Conservation (phyloP, 2,888 invertebrate genomes). For the Aleiodes alternator region DNA sequence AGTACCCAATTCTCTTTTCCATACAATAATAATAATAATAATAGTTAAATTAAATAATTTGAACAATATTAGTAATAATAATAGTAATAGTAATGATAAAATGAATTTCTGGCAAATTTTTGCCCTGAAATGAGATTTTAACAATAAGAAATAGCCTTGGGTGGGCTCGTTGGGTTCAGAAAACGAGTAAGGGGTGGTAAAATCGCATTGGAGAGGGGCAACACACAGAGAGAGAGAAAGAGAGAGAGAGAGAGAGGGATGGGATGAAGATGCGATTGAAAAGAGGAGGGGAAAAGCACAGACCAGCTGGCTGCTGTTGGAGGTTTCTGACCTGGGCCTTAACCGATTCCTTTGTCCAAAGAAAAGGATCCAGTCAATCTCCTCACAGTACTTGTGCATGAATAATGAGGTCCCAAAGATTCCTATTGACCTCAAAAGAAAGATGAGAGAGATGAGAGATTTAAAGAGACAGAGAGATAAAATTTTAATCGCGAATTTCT, state of each 20-base stretch:
- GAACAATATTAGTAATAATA: neutral
- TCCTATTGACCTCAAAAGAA: too few relatives aligned
- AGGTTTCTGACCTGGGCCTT: constrained; percentile 65
- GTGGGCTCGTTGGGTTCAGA: neutral
- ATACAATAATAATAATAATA: neutral
- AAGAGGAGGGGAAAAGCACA: neutral
- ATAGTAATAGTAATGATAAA: neutral
- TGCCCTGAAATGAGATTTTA: neutral
- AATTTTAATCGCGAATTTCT: too few relatives aligned
- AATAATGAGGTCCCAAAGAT: constrained; percentile 39
- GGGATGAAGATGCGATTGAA: neutral
- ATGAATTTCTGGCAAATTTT: neutral
- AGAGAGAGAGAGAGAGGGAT: neutral
- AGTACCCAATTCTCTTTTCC: constrained; percentile 1
- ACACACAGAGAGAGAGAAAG: neutral
- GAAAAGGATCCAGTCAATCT: constrained; percentile 51
- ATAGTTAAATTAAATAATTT: too few relatives aligned
- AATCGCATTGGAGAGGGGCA: neutral
- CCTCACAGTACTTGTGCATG: constrained; percentile 47
- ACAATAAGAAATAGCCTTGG: constrained; percentile 39
- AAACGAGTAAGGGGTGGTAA: constrained; percentile 1
- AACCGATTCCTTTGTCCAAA: constrained; percentile 63
- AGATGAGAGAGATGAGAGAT: too few relatives aligned
- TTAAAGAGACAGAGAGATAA: too few relatives aligned
- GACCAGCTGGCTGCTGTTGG: constrained; percentile 61